Evolutionary conservation across 2,797 vertebrate species (phyloP).

Genomic region (Oreonectes daqikongensis): DNA sequence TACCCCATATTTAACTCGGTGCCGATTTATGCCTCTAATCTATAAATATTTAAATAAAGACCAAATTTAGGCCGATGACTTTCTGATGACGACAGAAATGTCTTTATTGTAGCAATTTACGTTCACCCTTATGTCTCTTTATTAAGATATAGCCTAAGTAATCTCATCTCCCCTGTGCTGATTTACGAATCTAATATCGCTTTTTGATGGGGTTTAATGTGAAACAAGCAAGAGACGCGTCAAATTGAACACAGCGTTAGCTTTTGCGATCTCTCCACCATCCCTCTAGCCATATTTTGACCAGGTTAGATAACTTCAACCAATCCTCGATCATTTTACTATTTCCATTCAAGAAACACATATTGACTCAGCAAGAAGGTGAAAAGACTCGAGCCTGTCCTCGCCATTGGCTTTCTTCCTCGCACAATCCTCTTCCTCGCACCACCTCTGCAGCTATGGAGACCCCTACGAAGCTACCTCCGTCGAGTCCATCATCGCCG

Average conservation of each 20-base stretch:
- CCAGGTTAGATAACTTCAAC: conserved; percentile 22
- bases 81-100: conserved; percentile 73
- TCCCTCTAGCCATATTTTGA: conserved; percentile 14
- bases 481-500: conserved; percentile 89
- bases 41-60: conserved; percentile 65
- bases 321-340: not conserved
- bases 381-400: not conserved
- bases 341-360: not conserved
- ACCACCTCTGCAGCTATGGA: conserved; percentile 69
- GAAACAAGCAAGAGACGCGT: conserved; percentile 42
- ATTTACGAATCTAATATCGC: conserved; percentile 28
- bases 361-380: conserved; percentile 18
- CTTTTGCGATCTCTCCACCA: not conserved
- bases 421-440: conserved; percentile 42
- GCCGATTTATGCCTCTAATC: conserved; percentile 40
- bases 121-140: conserved; percentile 50
- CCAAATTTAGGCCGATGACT: conserved; percentile 74
- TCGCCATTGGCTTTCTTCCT: not conserved
- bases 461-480: conserved; percentile 84
- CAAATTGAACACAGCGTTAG: conserved; percentile 55
- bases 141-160: conserved; percentile 55
- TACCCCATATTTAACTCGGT: conserved; percentile 17
- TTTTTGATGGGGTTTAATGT: conserved; percentile 52
- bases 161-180: conserved; percentile 22
- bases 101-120: conserved; percentile 58